Conservation (phyloP, 92 coral and sea anemone species). For the Epizoanthus stellaris region DNA sequence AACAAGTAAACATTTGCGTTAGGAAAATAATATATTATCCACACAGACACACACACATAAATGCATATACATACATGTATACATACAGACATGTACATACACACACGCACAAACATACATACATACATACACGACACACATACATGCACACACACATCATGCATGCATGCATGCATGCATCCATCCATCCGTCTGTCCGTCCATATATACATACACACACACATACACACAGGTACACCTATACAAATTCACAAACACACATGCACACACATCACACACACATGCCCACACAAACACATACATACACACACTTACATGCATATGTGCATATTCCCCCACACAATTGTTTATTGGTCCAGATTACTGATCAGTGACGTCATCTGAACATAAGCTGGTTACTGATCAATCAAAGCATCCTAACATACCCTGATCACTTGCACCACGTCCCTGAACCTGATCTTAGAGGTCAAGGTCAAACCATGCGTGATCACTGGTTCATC, state of each 20-base stretch:
- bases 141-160: background rate
- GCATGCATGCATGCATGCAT: too few species aligned
- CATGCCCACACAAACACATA: background rate
- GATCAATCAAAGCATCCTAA: background rate
- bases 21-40: background rate
- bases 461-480: constrained; percentile 84
- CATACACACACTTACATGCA: background rate
- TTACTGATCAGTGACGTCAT: too few species aligned
- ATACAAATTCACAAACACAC: too few species aligned
- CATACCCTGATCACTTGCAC: constrained; percentile 87
- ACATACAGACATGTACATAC: background rate
- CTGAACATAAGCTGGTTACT: background rate
- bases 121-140: background rate
- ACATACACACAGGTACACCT: too few species aligned
- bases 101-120: too few species aligned
- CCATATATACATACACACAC: too few species aligned
- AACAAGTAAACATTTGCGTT: too few species aligned
- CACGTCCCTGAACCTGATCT: constrained; percentile 87
- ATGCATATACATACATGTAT: background rate
- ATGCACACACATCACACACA: too few species aligned
- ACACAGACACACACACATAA: background rate
- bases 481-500: constrained; percentile 90
- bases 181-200: too few species aligned
- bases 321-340: background rate
- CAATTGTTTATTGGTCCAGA: too few species aligned